Evolutionary conservation across 2,797 vertebrate species (phyloP), one percentile per base, ranked within the genome.

Genomic region (Vireo griseus): DNA sequence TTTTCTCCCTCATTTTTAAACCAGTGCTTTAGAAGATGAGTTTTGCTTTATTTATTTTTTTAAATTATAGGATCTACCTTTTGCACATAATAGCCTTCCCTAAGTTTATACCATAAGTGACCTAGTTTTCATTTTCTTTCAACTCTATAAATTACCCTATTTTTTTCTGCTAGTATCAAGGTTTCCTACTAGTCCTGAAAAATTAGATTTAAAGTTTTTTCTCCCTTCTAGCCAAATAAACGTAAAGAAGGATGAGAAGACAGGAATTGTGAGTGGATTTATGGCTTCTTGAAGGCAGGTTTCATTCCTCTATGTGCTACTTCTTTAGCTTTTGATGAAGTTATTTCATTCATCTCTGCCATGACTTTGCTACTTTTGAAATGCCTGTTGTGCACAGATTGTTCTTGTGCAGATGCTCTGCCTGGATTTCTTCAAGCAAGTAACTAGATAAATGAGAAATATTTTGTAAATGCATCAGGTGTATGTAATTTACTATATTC

Each of bases 191-290:
- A 75, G 33, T 66, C 76, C 67, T 86, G 89, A 91, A 83, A 93
- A 94, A 85, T 71, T 55, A 66, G 78, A 5, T 71, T 92, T 95
- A 50, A 79, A 48, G 44, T 92, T 89, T 95, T 94, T 92, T 83
- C 28, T 80, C 11, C 65, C 51, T 91, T 91, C 54, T 69, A 89
- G 79, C 54, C 75, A 88, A 94, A 93, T 90, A 89, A 86, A 66
- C 52, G 44, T n/a, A 65, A 71, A 79, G 47, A 67, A 54, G 48
- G 9, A 16, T 82, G 37, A 88, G 86, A 77, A 74, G 31, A n/a
- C 50, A 47, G 50, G 59, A 83, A 35, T 25, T 0, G 0, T 22
- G 73, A 67, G 15, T 75, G 62, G 54, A 78, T 96, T 95, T 91
- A 65, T 91, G 44, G 50, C 66, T 93, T 90, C 54, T 91, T 92